phyloP scores from a whole-genome alignment of 2,797 vertebrate genomes.

The Thamnophis elegans region DNA sequence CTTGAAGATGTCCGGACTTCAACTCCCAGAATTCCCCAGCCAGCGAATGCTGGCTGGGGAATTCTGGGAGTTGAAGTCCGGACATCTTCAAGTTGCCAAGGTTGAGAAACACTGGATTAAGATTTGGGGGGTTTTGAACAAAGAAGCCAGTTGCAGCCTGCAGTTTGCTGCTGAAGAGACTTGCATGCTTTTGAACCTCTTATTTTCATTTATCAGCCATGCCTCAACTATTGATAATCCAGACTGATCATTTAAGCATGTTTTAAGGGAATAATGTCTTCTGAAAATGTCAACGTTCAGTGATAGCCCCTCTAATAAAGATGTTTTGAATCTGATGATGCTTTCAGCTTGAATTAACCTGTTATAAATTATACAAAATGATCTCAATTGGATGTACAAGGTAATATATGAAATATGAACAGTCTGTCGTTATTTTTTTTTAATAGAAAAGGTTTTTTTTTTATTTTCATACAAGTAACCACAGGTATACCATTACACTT shows the following conservation, averaged over 20 bases:
- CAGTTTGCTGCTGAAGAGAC: neutral
- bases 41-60: too few species aligned
- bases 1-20: too few species aligned
- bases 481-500: too few species aligned
- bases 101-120: too few species aligned
- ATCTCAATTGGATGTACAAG: neutral
- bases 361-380: neutral
- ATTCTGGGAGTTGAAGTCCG: too few species aligned
- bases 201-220: neutral
- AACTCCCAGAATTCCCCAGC: too few species aligned
- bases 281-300: neutral
- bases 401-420: neutral
- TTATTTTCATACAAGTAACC: too few species aligned
- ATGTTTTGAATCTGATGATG: neutral
- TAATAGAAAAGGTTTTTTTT: too few species aligned
- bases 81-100: too few species aligned
- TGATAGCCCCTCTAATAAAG: neutral
- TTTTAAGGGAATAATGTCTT: neutral
- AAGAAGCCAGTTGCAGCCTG: neutral
- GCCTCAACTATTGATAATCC: neutral
- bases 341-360: neutral
- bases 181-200: neutral
- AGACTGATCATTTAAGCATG: neutral
- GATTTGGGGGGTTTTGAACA: rapidly evolving
- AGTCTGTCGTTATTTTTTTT: neutral